Conservation (phyloP, 2,797 vertebrate genomes). For the Amphiprion clarkii region DNA sequence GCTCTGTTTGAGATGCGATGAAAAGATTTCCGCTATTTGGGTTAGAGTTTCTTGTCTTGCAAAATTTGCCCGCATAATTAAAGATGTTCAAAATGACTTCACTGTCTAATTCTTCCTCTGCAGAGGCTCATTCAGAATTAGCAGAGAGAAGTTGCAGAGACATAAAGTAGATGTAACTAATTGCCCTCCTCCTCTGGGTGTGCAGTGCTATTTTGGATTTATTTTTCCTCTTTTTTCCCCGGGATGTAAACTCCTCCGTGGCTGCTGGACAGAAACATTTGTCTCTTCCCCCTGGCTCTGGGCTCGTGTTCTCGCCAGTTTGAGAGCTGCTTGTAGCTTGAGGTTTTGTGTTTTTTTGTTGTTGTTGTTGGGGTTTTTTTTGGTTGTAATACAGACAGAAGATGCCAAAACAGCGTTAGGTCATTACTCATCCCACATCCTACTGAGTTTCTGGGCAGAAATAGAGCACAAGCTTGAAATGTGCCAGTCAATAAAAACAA, state of each 20-base stretch:
- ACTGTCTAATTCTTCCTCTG: neutral
- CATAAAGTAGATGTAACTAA: conserved; percentile 43
- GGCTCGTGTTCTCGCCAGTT: conserved; percentile 42
- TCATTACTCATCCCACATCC: conserved; percentile 65
- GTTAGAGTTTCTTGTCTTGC: conserved; percentile 45
- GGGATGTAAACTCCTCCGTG: conserved; percentile 9
- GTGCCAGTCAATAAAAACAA: conserved; percentile 28
- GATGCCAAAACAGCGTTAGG: conserved; percentile 60
- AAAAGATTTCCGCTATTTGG: conserved; percentile 55
- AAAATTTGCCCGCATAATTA: conserved; percentile 46
- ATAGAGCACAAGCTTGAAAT: conserved; percentile 14
- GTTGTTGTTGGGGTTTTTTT: conserved; percentile 2
- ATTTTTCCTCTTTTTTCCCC: neutral
- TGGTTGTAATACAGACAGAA: conserved; percentile 39
- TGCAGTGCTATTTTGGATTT: conserved; percentile 27
- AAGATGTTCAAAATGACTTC: conserved; percentile 39
- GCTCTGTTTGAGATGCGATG: conserved; percentile 56
- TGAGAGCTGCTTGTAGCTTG: conserved; percentile 39
- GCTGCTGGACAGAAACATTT: conserved; percentile 54
- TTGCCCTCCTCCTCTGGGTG: conserved; percentile 31
- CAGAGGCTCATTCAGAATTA: conserved; percentile 19
- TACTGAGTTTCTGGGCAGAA: conserved; percentile 40
- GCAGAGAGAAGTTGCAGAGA: conserved; percentile 31
- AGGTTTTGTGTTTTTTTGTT: neutral
- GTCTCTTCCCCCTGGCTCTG: conserved; percentile 38